These are phyloP conservation scores for Pecten maximus DNA, from an alignment of 2,888 invertebrate species.

Conservation along the genomic window DNA sequence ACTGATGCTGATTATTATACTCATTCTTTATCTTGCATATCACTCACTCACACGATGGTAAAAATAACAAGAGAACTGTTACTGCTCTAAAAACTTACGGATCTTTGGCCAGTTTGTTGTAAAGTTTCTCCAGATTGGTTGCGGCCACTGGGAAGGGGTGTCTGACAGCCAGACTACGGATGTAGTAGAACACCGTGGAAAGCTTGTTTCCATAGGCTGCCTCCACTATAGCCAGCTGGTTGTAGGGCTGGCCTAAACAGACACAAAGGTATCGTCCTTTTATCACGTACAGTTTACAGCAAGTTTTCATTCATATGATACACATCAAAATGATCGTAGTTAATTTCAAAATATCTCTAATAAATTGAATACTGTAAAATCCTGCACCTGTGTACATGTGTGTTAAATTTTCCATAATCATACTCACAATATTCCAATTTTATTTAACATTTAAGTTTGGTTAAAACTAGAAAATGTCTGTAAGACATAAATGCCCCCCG, in stretches of 20 bases:
- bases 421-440: too few relatives aligned
- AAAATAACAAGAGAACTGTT: neutral
- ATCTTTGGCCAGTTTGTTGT: slow-evolving; percentile 84
- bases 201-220: slow-evolving; percentile 91
- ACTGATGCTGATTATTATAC: too few relatives aligned
- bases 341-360: too few relatives aligned
- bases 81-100: slow-evolving; percentile 66
- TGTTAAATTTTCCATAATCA: too few relatives aligned
- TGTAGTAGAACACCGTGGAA: slow-evolving; percentile 93
- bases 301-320: neutral
- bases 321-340: too few relatives aligned
- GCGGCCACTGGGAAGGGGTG: slow-evolving; percentile 93
- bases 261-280: neutral
- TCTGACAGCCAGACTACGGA: slow-evolving; percentile 91
- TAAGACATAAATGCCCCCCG: too few relatives aligned
- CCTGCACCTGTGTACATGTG: too few relatives aligned
- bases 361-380: too few relatives aligned
- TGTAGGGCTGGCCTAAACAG: slow-evolving; percentile 91
- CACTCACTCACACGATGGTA: neutral
- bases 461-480: too few relatives aligned
- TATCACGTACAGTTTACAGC: neutral
- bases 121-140: slow-evolving; percentile 90
- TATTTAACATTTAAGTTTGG: too few relatives aligned
- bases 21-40: neutral
- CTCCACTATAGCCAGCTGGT: slow-evolving; percentile 91